These are phyloP conservation scores for Apantesis nais DNA, from an alignment of 2,888 invertebrate genomes.

Conservation along the genomic window DNA sequence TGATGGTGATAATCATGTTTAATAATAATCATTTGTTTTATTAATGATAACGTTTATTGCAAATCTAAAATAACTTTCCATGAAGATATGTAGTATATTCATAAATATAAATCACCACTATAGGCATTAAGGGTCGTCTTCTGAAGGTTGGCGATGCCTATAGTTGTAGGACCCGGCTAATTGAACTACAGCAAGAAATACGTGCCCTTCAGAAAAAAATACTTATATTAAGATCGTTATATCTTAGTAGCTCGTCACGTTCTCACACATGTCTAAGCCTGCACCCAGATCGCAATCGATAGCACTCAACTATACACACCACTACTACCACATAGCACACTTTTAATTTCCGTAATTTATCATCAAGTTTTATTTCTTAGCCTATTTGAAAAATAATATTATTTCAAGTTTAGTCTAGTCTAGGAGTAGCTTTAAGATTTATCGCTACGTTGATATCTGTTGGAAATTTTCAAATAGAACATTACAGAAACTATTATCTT, in stretches of 20 bases:
- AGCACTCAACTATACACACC: background rate
- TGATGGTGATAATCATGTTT: slow-evolving; percentile 2
- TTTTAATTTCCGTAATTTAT: slow-evolving; percentile 24
- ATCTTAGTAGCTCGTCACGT: background rate
- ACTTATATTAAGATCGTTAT: background rate
- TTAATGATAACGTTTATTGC: background rate
- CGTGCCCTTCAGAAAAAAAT: background rate
- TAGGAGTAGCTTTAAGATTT: background rate
- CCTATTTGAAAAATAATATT: too few relatives aligned
- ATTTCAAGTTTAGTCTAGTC: too few relatives aligned
- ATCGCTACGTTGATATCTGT: background rate
- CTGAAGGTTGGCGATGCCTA: background rate
- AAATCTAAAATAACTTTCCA: background rate
- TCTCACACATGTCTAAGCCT: background rate
- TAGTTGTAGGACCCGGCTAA: too few relatives aligned
- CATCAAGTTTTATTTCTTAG: slow-evolving; percentile 27
- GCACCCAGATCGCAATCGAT: background rate
- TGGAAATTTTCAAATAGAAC: background rate
- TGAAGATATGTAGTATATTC: background rate
- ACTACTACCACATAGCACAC: slow-evolving; percentile 19
- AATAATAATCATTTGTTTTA: background rate
- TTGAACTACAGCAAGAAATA: background rate
- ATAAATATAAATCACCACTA: background rate
- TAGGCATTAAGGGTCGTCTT: background rate
- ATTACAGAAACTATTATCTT: background rate